These are phyloP conservation scores for Arctopsyche grandis DNA, from an alignment of 1,140 invertebrate species.

Conservation along the genomic window DNA sequence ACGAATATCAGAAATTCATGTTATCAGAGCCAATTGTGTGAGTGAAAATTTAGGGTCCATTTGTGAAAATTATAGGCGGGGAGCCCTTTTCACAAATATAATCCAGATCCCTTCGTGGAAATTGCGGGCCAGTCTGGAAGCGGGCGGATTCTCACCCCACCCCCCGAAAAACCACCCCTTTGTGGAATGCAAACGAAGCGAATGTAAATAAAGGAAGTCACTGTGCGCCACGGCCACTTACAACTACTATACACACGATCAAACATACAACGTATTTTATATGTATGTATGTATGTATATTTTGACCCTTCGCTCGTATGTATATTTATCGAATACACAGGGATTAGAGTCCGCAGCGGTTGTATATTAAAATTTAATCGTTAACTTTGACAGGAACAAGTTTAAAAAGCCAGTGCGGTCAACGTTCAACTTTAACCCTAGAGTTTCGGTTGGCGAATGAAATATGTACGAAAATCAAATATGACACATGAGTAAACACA, in stretches of 20 bases:
- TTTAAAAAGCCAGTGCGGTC: too few species aligned
- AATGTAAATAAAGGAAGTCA: conserved; percentile 34
- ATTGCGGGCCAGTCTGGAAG: conserved; percentile 14
- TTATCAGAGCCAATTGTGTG: conserved; percentile 39
- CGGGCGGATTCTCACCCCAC: not conserved
- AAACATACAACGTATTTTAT: not conserved
- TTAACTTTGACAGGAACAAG: too few species aligned
- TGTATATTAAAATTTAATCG: too few species aligned
- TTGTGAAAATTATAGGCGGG: conserved; percentile 37
- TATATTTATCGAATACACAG: not conserved
- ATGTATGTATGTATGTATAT: not conserved
- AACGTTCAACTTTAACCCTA: too few species aligned
- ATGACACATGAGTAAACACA: too few species aligned
- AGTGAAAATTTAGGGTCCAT: conserved; percentile 42
- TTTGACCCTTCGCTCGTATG: not conserved
- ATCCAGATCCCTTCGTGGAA: conserved; percentile 36
- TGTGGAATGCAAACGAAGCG: conserved; percentile 29
- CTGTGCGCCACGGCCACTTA: not conserved
- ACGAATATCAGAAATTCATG: conserved; percentile 33
- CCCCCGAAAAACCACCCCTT: not conserved
- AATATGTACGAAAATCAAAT: too few species aligned
- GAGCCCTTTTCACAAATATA: conserved; percentile 35
- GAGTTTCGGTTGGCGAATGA: too few species aligned
- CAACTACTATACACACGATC: conserved; percentile 1
- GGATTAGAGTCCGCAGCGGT: not conserved